Base-by-base conservation (phyloP, 1,140 invertebrate genomes). In the Macrotrachela quadricornifera region DNA sequence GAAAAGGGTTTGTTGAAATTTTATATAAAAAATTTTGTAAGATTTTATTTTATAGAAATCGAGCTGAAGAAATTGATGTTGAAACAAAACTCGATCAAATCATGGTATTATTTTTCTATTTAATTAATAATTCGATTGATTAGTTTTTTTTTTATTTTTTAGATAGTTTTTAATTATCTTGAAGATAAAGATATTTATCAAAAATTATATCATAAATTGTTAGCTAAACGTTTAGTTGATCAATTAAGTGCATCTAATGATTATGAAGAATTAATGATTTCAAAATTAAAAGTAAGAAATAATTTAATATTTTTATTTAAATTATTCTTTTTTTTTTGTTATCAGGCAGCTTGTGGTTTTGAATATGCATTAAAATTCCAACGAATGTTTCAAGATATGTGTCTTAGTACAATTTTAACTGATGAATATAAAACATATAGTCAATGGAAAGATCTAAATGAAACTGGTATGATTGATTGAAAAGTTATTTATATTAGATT, bases 171-270 rank as follows among this genome's bases (percentile, higher is more conserved):
- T 72, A 96, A 96, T 72, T 97, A 97, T 66, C 91, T 97, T 50
- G 91, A 97, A 72, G 92, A 99, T 70, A 99, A 97, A 73, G 94
- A 99, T 71, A 90, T 97, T n/a, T 97, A 96, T 72, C 91, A 96
- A 71, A 96, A 94, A 66, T 96, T 95, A 71, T 99, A 97, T 69
- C 90, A 85, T 64, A 97, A 96, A 75, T 92, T 96, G 87, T 71
- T 97, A 54, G 90, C 90, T 6, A 96, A 95, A 72, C 77, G 92
- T 56, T 76, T 97, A 57, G 91, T 96, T 1, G 82, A 85, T 63
- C 87, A 96, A 63, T 85, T 91, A 80, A 95, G 88, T 21, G 90
- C 91, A 13, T 94, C 85, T 63, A 92, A 99, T 67, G 94, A 99
- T 72, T 87, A 90, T 13, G 94, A 99, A 75, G 85, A 87, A 46